Base-by-base conservation (phyloP, 2,113 vertebrate species). In the Camelus bactrianus region DNA sequence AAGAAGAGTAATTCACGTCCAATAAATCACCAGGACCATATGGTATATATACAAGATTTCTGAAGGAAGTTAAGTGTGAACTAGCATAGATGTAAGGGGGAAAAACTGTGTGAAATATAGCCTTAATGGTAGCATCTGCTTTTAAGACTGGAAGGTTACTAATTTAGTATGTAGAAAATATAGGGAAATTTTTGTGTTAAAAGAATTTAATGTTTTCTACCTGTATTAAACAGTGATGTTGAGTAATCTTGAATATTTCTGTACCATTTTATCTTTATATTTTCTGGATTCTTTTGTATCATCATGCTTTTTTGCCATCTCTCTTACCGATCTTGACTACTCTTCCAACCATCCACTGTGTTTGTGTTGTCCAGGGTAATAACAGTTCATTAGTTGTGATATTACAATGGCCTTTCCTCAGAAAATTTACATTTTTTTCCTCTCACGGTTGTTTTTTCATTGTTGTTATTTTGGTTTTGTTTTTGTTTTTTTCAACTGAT, bases 21-120 rank as follows among this genome's bases (percentile, higher is more conserved):
- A 97, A 94, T 98, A 98, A 98, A 98, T 98, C 98, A 97, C 95
- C 77, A 73, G 48, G 85, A 98, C 95, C 97, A 98, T 98, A 98
- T 98, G 98, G 97, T 98, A 96, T 94, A 97, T 97, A 98, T 97
- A 72, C 79, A 98, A 98, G 77, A 98, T 95, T 98, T 98, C 93
- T 97, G 93, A 98, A 98, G 69, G 83, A 98, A 97, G 35, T 97
- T 97, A 97, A 96, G 94, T 97, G 73, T 98, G 96, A 98, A 98
- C 95, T 97, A 98, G 94, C 96, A 97, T 64, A 97, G 90, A 97
- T 94, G 93, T 20, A 93, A 84, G 69, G 91, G 86, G 60, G 97
- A 95, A 75, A 86, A 96, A 73, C 73, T 97, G 88, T 91, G 72
- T 92, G 93, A 95, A 98, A 94, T 97, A 97, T 70, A 97, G 77